phyloP scores from a whole-genome alignment of 2,797 vertebrate species.

The Geotrypetes seraphini region DNA sequence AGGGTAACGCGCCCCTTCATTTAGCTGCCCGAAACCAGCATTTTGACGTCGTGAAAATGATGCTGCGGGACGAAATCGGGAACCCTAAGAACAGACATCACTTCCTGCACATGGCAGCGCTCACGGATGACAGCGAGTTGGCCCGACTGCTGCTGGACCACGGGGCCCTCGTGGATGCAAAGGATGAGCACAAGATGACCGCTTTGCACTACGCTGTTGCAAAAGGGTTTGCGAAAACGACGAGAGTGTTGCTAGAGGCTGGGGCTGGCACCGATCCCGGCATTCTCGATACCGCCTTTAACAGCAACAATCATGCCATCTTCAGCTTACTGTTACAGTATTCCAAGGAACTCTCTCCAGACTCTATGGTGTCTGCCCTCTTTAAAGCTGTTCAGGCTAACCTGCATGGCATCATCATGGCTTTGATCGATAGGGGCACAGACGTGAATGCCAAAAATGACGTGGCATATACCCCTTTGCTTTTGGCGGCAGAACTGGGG shows the following conservation, averaged over 20 bases:
- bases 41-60: conserved; percentile 20
- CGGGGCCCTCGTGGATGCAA: conserved; percentile 23
- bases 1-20: conserved; percentile 43
- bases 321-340: conserved; percentile 47
- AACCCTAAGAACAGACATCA: conserved; percentile 31
- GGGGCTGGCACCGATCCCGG: conserved; percentile 43
- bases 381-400: conserved; percentile 63
- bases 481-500: conserved; percentile 53
- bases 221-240: conserved; percentile 28
- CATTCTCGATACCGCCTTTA: conserved; percentile 40
- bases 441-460: conserved; percentile 43
- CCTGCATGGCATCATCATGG: conserved; percentile 28
- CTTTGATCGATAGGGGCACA: conserved; percentile 49
- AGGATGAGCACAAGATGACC: conserved; percentile 34
- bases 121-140: conserved; percentile 42
- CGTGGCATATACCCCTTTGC: conserved; percentile 56
- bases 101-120: conserved; percentile 54
- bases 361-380: conserved; percentile 39
- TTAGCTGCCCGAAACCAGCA: conserved; percentile 44
- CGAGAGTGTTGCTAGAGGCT: conserved; percentile 42
- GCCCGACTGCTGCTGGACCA: conserved; percentile 40
- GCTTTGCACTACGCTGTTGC: conserved; percentile 43
- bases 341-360: conserved; percentile 33
- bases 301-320: conserved; percentile 38
- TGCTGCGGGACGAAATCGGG: conserved; percentile 50